Conservation (phyloP, 2,888 invertebrate genomes). For the Ectemnius cavifrons region DNA sequence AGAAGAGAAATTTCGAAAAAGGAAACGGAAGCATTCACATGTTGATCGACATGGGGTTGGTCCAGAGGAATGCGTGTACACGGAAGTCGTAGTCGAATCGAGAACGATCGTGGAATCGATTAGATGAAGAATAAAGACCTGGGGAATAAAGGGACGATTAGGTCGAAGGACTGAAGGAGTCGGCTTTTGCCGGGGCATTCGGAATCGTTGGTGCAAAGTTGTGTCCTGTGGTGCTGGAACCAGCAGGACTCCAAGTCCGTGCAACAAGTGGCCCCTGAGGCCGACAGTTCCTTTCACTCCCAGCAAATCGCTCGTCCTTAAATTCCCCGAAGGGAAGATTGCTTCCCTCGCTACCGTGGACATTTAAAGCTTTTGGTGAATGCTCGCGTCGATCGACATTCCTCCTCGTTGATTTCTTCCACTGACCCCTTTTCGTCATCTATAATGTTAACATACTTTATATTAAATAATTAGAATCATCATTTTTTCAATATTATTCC, state of each 20-base stretch:
- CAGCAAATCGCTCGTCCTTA: constrained; percentile 63
- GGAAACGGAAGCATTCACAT: constrained; percentile 37
- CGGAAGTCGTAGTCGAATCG: constrained; percentile 35
- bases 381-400: too few species aligned
- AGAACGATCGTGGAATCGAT: constrained; percentile 59
- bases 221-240: constrained; percentile 64
- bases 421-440: too few species aligned
- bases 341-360: constrained; percentile 19
- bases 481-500: too few species aligned
- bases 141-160: constrained; percentile 70
- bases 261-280: constrained; percentile 75
- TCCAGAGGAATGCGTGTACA: neutral
- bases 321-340: constrained; percentile 44
- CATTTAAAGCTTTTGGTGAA: too few species aligned
- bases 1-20: constrained; percentile 17
- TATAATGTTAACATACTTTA: too few species aligned
- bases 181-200: constrained; percentile 69
- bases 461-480: too few species aligned
- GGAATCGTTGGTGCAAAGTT: constrained; percentile 68
- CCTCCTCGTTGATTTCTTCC: too few species aligned
- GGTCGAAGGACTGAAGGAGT: constrained; percentile 59
- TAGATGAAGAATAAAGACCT: constrained; percentile 61
- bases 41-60: neutral
- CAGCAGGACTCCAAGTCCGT: constrained; percentile 71
- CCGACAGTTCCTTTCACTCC: constrained; percentile 64